Evolutionary conservation across 2,113 vertebrate genomes (phyloP).

Genomic region (Caranx melampygus): DNA sequence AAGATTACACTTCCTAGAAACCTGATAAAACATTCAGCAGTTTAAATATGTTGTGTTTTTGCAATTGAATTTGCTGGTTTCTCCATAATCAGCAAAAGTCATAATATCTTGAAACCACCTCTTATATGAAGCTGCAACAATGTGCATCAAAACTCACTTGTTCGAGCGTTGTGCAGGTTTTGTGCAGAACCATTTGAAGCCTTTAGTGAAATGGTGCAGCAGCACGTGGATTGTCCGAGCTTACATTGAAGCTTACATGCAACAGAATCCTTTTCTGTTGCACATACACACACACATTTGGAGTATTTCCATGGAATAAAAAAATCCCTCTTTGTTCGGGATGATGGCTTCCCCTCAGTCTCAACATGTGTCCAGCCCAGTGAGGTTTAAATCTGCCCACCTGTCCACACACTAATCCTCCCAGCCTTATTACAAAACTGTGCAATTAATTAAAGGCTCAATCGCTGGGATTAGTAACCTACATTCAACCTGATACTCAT

Average conservation of each 20-base stretch:
- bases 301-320: conserved; percentile 58
- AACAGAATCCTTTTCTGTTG: conserved; percentile 3
- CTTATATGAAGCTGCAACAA: no score
- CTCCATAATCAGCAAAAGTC: no score
- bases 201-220: neutral
- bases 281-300: conserved; percentile 57
- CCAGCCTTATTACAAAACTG: conserved; percentile 77
- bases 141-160: no score
- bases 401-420: conserved; percentile 80
- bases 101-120: no score
- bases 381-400: conserved; percentile 80
- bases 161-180: no score
- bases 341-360: conserved; percentile 69
- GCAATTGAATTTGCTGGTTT: neutral
- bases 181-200: neutral
- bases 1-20: neutral
- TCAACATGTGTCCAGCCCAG: conserved; percentile 79
- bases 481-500: conserved; percentile 71
- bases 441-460: conserved; percentile 82
- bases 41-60: neutral
- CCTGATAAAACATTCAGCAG: neutral
- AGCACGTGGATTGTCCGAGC: conserved; percentile 12
- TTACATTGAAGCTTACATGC: conserved; percentile 11
- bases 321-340: conserved; percentile 76
- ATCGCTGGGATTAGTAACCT: conserved; percentile 77